Evolutionary conservation across 1,140 invertebrate genomes (phyloP).

Genomic region (Archegozetes longisetosus): DNA sequence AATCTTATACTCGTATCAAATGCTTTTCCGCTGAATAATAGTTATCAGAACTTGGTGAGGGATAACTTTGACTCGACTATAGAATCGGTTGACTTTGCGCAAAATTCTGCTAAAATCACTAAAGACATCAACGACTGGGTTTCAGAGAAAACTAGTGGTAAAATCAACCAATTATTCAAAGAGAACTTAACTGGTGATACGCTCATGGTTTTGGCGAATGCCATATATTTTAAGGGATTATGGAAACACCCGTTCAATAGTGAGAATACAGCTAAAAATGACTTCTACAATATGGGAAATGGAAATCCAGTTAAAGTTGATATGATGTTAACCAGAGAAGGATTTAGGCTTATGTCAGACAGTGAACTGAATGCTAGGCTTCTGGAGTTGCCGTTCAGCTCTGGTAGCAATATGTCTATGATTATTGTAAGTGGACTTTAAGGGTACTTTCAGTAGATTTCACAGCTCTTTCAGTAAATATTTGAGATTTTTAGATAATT

Average conservation of each 20-base stretch:
- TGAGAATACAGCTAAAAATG: neutral
- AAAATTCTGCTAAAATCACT: slow-evolving; percentile 29
- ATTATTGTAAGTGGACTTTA: neutral
- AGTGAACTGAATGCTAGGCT: neutral
- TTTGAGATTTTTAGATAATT: neutral
- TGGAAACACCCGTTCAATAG: slow-evolving; percentile 53
- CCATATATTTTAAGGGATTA: slow-evolving; percentile 57
- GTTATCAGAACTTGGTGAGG: neutral
- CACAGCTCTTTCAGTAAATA: neutral
- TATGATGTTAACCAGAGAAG: neutral
- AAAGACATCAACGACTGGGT: slow-evolving; percentile 52
- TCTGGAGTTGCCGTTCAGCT: neutral
- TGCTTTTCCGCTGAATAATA: neutral
- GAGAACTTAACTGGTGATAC: neutral
- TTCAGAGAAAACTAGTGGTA: slow-evolving; percentile 44
- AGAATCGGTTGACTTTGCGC: slow-evolving; percentile 1
- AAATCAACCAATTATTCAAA: slow-evolving; percentile 40
- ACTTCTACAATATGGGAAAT: neutral
- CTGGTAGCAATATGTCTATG: neutral
- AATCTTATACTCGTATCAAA: slow-evolving; percentile 1
- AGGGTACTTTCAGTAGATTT: neutral
- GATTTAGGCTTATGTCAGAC: neutral
- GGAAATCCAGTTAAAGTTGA: neutral
- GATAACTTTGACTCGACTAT: neutral
- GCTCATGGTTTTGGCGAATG: slow-evolving; percentile 56